Evolutionary conservation across 2,797 vertebrate genomes (phyloP), one percentile per base, ranked within the genome.

Genomic region (Apogon hyalosoma): DNA sequence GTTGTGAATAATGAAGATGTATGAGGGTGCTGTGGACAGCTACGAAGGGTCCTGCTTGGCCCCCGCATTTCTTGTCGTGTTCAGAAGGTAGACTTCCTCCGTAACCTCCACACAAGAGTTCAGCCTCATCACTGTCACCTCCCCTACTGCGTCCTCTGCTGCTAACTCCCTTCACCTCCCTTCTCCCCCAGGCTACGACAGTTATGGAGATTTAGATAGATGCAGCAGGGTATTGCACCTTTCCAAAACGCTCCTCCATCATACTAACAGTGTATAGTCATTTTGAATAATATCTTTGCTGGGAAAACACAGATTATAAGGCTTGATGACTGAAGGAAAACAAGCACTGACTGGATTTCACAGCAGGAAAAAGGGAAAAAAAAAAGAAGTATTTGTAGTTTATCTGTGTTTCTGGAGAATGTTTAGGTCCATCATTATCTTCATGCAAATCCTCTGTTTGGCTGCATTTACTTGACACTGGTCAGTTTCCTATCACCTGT

Each of bases 1-100:
- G 70, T 57, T 78, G 79, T 65, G 73, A 79, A 66, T 70, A 74
- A 92, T 64, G 66, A 83, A 89, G 90, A 92, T 80, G 70, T 88
- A 91, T 71, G 33, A 7, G 45, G 43, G 53, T 11, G 1, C 16
- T 64, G 40, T 49, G 72, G 71, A 69, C 67, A 74, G 83, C 63
- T 73, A 46, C 9, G 38, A 69, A 48, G 71, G 73, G 75, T 85
- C 74, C 71, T 71, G 75, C 53, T 10, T 57, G 73, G 63, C 68
- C 66, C 63, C 54, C 65, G 60, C 59, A 21, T 75, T 86, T 89
- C 68, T 80, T 63, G 72, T 72, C 77, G 75, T 64, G 58, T 82
- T 75, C 79, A 73, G 77, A 82, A 80, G 80, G 70, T 15, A 4
- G 57, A 72, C 70, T 69, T 80, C 68, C 81, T 84, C 53, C 58